phyloP scores from a whole-genome alignment of 2,797 vertebrate species.

The Manis crassicaudata region DNA sequence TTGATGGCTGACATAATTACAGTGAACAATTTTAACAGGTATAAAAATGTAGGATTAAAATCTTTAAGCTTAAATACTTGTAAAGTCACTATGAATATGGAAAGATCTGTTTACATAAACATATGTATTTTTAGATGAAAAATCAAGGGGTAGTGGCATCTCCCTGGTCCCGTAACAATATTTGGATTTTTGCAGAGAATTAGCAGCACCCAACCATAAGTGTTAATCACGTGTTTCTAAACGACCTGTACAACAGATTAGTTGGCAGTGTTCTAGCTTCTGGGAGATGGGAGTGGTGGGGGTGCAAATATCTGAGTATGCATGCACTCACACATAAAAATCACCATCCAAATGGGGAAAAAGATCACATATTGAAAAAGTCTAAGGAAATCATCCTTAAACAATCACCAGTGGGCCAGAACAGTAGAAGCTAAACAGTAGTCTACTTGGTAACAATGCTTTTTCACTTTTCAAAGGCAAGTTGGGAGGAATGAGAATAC shows the following conservation, averaged over 20 bases:
- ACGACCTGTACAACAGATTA: conserved; percentile 62
- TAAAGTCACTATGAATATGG: conserved; percentile 61
- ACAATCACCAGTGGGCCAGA: conserved; percentile 46
- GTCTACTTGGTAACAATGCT: conserved; percentile 54
- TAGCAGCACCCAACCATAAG: conserved; percentile 59
- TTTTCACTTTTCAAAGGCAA: conserved; percentile 74
- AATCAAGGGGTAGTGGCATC: conserved; percentile 57
- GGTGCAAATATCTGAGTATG: conserved; percentile 49
- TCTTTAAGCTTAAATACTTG: conserved; percentile 58
- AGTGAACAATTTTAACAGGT: conserved; percentile 67
- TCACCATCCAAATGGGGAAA: background rate
- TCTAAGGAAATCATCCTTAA: conserved; percentile 67
- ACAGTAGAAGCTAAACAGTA: conserved; percentile 58
- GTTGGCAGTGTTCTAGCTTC: conserved; percentile 82
- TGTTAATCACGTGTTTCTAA: background rate
- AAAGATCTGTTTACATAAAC: conserved; percentile 74
- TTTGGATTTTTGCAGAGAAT: conserved; percentile 64
- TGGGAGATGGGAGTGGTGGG: conserved; percentile 3
- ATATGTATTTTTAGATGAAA: conserved; percentile 61
- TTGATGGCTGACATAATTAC: conserved; percentile 61
- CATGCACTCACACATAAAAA: conserved; percentile 66
- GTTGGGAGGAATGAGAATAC: conserved; percentile 70
- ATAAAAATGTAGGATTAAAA: conserved; percentile 72
- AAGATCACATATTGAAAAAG: conserved; percentile 49
- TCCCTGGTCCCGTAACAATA: conserved; percentile 73